These are phyloP conservation scores for Molossus molossus DNA, from an alignment of 2,797 vertebrate genomes.

Conservation along the genomic window DNA sequence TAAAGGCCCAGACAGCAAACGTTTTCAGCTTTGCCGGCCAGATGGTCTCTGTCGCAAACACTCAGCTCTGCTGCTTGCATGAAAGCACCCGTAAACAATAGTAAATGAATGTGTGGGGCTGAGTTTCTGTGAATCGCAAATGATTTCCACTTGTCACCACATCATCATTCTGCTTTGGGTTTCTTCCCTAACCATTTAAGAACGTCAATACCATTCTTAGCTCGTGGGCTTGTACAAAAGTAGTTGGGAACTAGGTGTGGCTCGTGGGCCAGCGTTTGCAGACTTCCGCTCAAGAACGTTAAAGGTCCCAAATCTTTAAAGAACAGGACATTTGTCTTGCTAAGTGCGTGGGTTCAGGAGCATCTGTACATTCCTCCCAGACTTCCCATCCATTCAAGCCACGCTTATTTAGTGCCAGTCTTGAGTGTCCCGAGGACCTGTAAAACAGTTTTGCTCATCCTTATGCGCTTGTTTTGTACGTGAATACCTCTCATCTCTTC, in stretches of 20 bases:
- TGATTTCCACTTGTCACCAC: slow-evolving; percentile 9
- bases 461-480: neutral
- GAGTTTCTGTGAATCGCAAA: neutral
- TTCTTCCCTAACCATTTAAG: neutral
- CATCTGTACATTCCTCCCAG: neutral
- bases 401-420: neutral
- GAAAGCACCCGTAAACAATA: neutral
- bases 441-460: neutral
- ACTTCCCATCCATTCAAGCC: neutral
- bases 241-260: neutral
- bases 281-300: neutral
- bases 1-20: neutral
- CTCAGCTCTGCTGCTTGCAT: neutral
- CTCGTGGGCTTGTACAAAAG: neutral
- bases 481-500: neutral
- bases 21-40: slow-evolving; percentile 4
- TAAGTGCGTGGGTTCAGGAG: neutral
- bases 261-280: neutral
- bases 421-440: too few species aligned
- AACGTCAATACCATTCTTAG: neutral
- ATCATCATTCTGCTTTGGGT: neutral
- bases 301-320: neutral
- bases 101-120: neutral
- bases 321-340: neutral
- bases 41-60: neutral